Conservation (phyloP, 2,113 vertebrate species). For the Carettochelys insculpta region DNA sequence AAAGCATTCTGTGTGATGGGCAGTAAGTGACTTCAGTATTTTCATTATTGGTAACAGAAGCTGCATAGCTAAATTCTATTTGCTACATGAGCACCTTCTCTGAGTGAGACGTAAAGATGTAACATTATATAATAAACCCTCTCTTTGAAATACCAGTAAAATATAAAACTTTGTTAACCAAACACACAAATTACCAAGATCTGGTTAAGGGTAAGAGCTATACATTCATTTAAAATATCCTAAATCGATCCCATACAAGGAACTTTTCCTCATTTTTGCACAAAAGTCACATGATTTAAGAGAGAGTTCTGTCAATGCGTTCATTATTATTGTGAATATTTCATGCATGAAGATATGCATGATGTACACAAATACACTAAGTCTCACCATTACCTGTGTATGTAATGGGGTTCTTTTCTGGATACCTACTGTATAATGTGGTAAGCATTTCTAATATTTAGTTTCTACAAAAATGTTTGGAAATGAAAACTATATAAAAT, state of each 20-base stretch:
- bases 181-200: neutral
- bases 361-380: neutral
- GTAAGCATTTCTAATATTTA: neutral
- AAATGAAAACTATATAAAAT: neutral
- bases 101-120: neutral
- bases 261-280: neutral
- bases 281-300: neutral
- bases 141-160: neutral
- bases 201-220: neutral
- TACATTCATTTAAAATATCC: neutral
- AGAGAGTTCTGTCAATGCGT: neutral
- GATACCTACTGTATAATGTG: neutral
- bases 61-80: rapidly evolving
- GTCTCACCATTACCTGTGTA: neutral
- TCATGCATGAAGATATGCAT: rapidly evolving
- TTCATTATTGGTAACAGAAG: rapidly evolving
- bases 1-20: rapidly evolving
- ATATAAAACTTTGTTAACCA: neutral
- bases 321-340: neutral
- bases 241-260: neutral
- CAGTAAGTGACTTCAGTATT: neutral
- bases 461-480: neutral
- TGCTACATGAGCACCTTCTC: rapidly evolving
- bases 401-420: neutral
- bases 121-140: neutral